Evolutionary conservation across 2,888 invertebrate genomes (phyloP).

Genomic region (Isoperla grammatica): DNA sequence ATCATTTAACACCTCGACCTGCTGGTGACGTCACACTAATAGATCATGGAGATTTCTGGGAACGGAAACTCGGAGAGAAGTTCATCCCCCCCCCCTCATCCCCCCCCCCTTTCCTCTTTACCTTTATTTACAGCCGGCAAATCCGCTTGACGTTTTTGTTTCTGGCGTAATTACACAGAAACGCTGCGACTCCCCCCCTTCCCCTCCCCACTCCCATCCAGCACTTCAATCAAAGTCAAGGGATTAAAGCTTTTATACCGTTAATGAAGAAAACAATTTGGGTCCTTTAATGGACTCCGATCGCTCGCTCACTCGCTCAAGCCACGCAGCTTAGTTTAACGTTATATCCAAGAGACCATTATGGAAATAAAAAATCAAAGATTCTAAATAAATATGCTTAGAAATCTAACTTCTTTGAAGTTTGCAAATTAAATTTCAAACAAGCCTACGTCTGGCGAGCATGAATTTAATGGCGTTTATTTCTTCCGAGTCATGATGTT

Average conservation of each 20-base stretch:
- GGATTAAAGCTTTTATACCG: constrained; percentile 8
- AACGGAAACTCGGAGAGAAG: too few relatives aligned
- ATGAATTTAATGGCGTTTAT: too few relatives aligned
- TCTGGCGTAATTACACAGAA: too few relatives aligned
- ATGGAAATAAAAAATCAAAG: neutral
- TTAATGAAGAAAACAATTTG: constrained; percentile 18
- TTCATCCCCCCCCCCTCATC: too few relatives aligned
- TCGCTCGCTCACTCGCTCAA: neutral
- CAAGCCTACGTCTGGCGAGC: neutral
- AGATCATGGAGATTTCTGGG: neutral
- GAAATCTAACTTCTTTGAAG: neutral
- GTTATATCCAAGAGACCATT: neutral
- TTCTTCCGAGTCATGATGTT: too few relatives aligned
- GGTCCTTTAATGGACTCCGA: constrained; percentile 12
- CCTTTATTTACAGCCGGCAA: too few relatives aligned
- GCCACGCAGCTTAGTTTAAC: neutral
- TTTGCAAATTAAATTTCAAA: neutral
- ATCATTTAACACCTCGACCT: constrained; percentile 8
- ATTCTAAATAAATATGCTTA: neutral
- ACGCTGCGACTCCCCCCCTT: too few relatives aligned
- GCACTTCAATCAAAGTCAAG: constrained; percentile 6
- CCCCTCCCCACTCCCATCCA: neutral
- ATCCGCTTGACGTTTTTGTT: too few relatives aligned
- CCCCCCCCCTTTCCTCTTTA: too few relatives aligned
- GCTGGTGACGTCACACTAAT: constrained; percentile 9